These are phyloP conservation scores for Acipenser ruthenus DNA, from an alignment of 2,797 vertebrate species.

Conservation along the genomic window DNA sequence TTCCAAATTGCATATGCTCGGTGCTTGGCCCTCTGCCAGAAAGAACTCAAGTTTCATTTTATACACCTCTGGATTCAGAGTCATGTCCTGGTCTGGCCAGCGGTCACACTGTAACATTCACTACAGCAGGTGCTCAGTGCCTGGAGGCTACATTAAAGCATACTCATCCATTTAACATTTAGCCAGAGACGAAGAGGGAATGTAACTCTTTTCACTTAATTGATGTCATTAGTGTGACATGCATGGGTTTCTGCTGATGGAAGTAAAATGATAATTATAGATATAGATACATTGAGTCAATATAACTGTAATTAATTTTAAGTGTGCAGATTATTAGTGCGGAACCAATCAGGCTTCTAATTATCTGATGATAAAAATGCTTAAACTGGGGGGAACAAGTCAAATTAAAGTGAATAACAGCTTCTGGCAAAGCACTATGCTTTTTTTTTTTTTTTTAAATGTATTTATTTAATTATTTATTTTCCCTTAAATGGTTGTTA, in stretches of 20 bases:
- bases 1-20: background rate
- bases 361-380: constrained; percentile 45
- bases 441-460: constrained; percentile 20
- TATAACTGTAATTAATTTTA: constrained; percentile 60
- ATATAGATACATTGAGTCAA: constrained; percentile 50
- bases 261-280: constrained; percentile 49
- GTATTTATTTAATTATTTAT: constrained; percentile 29
- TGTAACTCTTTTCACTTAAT: constrained; percentile 18
- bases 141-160: background rate
- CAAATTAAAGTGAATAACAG: constrained; percentile 44
- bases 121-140: background rate
- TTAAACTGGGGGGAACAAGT: constrained; percentile 37
- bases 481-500: constrained; percentile 12
- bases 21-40: background rate
- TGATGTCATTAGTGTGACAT: constrained; percentile 20
- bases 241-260: constrained; percentile 37
- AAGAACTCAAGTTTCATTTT: background rate
- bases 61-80: background rate
- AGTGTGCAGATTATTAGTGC: constrained; percentile 54
- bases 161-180: background rate
- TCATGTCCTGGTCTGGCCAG: background rate
- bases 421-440: constrained; percentile 34
- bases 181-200: background rate
- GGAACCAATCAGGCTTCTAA: constrained; percentile 55
- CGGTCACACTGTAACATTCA: background rate